phyloP scores from a whole-genome alignment of 2,113 vertebrate genomes.

The Zonotrichia leucophrys region DNA sequence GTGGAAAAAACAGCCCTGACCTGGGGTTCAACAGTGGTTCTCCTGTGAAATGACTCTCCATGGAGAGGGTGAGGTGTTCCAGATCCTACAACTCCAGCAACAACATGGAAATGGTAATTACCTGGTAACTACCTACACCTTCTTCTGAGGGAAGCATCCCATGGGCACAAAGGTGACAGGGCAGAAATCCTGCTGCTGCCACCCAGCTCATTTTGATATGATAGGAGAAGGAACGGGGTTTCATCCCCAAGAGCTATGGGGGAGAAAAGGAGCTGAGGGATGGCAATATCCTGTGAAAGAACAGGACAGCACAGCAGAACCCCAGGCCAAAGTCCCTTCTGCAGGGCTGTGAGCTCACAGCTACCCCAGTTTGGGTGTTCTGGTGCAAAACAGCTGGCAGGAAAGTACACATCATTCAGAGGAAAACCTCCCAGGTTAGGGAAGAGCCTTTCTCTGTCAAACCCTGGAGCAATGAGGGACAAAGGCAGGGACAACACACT shows the following conservation, averaged over 20 bases:
- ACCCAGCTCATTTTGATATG: not conserved
- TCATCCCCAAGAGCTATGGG: not conserved
- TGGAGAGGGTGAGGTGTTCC: not conserved
- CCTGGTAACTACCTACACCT: not conserved
- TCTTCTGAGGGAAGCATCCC: not conserved
- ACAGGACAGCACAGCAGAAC: not conserved
- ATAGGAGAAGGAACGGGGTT: not conserved
- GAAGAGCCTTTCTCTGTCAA: not conserved
- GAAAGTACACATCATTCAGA: not conserved
- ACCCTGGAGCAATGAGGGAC: not conserved
- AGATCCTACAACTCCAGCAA: fast-evolving
- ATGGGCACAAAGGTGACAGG: fast-evolving
- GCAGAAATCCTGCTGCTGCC: not conserved
- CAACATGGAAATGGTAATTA: not conserved
- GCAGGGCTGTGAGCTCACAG: not conserved
- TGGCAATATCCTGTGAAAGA: not conserved
- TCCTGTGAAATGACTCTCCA: not conserved
- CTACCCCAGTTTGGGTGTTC: not conserved
- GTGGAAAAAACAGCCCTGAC: not conserved
- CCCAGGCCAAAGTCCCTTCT: not conserved
- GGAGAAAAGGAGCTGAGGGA: not conserved
- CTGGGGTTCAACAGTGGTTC: not conserved
- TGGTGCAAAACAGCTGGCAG: not conserved
- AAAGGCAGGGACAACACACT: not conserved
- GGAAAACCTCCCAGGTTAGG: not conserved